phyloP scores from a whole-genome alignment of 2,888 invertebrate genomes.

The Xylophagus ater region DNA sequence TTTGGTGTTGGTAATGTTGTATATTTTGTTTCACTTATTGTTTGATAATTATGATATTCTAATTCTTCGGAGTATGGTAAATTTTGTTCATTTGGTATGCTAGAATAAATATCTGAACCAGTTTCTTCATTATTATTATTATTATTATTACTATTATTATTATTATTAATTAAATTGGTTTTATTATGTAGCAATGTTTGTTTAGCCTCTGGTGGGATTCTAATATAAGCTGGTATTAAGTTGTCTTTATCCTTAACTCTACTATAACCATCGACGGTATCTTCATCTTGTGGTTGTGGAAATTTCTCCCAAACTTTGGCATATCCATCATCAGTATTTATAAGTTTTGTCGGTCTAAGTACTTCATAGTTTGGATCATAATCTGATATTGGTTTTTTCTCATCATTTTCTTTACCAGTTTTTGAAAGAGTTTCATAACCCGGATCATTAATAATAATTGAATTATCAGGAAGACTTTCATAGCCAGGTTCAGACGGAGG shows the following conservation, averaged over 20 bases:
- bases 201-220: conserved; percentile 30
- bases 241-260: conserved; percentile 14
- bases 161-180: conserved; percentile 8
- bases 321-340: conserved; percentile 33
- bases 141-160: conserved; percentile 12
- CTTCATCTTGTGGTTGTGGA: conserved; percentile 20
- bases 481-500: conserved; percentile 30
- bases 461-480: conserved; percentile 39
- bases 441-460: conserved; percentile 53
- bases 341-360: conserved; percentile 41
- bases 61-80: conserved; percentile 3
- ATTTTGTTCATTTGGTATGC: conserved; percentile 17
- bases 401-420: conserved; percentile 25
- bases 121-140: conserved; percentile 22
- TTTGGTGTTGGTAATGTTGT: conserved; percentile 31
- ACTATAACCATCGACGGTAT: conserved; percentile 16
- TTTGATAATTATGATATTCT: conserved; percentile 17
- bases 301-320: conserved; percentile 36
- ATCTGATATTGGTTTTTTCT: conserved; percentile 43
- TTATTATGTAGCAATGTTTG: too few species aligned
- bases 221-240: too few species aligned
- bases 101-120: conserved; percentile 24
- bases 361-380: conserved; percentile 75
- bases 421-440: conserved; percentile 57
- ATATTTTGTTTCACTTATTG: conserved; percentile 30